Percentiles rank a stretch among this genome's conserved stretches.
Evolutionary conservation across 2,888 invertebrate genomes (phyloP).

Genomic region (Stenurella melanura): DNA sequence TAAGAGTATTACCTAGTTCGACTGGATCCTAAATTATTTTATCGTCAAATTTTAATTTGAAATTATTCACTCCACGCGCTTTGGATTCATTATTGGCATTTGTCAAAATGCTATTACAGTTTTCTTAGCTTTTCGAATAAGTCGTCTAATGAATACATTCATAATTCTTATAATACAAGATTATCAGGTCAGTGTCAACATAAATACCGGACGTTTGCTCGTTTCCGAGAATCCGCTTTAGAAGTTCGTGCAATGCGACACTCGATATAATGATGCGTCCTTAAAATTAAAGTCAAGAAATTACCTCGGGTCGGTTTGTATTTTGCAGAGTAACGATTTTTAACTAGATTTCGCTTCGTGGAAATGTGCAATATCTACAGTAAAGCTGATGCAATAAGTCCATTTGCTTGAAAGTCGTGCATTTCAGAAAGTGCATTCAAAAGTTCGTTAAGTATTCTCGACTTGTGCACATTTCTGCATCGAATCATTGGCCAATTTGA

Average conservation of each 20-base stretch:
- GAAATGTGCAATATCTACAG: constrained; percentile 42
- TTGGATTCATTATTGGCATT: too few species aligned
- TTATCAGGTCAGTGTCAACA: too few species aligned
- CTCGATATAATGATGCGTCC: neutral
- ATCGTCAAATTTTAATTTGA: too few species aligned
- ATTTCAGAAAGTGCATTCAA: constrained; percentile 52
- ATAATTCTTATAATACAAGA: too few species aligned
- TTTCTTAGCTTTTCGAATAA: too few species aligned
- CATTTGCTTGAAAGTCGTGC: constrained; percentile 54
- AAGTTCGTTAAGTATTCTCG: constrained; percentile 61
- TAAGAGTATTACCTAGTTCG: too few species aligned
- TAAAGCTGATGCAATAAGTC: constrained; percentile 53
- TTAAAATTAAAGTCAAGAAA: neutral
- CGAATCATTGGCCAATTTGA: constrained; percentile 63
- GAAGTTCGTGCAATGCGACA: neutral
- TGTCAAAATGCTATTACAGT: too few species aligned
- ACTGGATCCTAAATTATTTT: too few species aligned
- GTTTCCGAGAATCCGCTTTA: neutral
- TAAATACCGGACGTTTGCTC: neutral
- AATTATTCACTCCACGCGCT: too few species aligned
- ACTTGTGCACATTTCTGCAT: constrained; percentile 59
- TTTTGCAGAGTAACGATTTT: constrained; percentile 20
- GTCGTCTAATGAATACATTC: too few species aligned
- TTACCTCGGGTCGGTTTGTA: constrained; percentile 23
- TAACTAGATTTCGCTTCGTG: constrained; percentile 17